Evolutionary conservation across 2,888 invertebrate species (phyloP).

Genomic region (Archaeoteleia sp.): DNA sequence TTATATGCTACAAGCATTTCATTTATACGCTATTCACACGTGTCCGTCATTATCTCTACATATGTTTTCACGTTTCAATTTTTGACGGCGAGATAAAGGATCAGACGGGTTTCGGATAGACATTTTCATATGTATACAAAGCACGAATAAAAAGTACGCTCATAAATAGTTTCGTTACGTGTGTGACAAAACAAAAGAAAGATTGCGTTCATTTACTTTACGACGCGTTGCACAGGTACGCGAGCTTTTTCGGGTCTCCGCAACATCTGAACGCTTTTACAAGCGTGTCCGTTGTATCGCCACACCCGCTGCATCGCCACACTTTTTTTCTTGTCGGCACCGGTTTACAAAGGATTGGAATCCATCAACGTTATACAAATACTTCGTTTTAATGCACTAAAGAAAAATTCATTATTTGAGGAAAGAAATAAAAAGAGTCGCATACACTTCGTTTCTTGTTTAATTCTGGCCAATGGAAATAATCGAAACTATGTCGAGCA

Average conservation of each 20-base stretch:
- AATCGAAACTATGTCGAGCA: too few relatives aligned
- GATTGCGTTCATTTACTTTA: constrained; percentile 1
- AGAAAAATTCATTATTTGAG: too few relatives aligned
- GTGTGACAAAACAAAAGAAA: neutral
- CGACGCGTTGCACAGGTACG: neutral
- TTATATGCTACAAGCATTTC: constrained; percentile 1
- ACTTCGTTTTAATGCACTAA: neutral
- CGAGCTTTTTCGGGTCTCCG: constrained; percentile 2
- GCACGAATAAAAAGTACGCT: neutral
- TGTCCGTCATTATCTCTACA: constrained; percentile 14
- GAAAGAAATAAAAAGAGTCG: too few relatives aligned
- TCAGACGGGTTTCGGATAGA: neutral
- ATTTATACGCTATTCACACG: constrained; percentile 11
- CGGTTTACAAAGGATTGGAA: constrained; percentile 7
- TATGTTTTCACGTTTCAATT: constrained; percentile 7
- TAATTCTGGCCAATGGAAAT: too few relatives aligned
- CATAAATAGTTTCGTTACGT: constrained; percentile 7
- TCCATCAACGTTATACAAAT: constrained; percentile 1
- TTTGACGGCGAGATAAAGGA: neutral
- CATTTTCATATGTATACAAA: neutral
- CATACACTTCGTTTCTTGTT: too few relatives aligned
- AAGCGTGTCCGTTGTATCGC: constrained; percentile 11
- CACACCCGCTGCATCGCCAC: neutral
- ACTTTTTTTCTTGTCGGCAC: constrained; percentile 5
- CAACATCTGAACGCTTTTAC: neutral